Evolutionary conservation across 2,797 vertebrate species (phyloP).

Genomic region (Halcyon badia): DNA sequence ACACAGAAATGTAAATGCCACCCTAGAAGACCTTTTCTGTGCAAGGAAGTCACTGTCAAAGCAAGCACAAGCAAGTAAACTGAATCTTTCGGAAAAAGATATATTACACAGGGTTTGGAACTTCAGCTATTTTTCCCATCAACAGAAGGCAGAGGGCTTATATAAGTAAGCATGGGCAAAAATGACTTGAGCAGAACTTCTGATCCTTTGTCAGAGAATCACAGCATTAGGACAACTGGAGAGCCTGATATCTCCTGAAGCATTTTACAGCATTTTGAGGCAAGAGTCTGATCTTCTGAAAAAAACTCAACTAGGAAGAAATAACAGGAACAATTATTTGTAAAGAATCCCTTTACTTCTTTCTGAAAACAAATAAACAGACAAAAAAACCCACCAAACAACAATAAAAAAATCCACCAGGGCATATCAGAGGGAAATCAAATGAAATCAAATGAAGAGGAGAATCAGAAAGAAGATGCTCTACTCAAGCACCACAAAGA

Average conservation of each 20-base stretch:
- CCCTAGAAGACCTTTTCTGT: background rate
- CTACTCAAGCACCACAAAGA: background rate
- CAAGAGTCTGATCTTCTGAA: background rate
- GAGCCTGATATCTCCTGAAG: background rate
- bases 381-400: background rate
- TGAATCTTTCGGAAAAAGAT: background rate
- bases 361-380: background rate
- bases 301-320: background rate
- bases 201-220: background rate
- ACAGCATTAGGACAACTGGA: background rate
- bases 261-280: background rate
- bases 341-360: background rate
- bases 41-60: background rate
- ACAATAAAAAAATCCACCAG: background rate
- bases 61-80: background rate
- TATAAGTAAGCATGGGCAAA: background rate
- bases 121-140: background rate
- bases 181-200: background rate
- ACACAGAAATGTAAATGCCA: background rate
- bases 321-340: background rate
- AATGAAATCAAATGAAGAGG: background rate
- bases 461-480: background rate
- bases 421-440: background rate
- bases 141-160: background rate
- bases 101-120: background rate